phyloP scores from a whole-genome alignment of 2,113 vertebrate genomes.

The Coptodon bakossiorum region DNA sequence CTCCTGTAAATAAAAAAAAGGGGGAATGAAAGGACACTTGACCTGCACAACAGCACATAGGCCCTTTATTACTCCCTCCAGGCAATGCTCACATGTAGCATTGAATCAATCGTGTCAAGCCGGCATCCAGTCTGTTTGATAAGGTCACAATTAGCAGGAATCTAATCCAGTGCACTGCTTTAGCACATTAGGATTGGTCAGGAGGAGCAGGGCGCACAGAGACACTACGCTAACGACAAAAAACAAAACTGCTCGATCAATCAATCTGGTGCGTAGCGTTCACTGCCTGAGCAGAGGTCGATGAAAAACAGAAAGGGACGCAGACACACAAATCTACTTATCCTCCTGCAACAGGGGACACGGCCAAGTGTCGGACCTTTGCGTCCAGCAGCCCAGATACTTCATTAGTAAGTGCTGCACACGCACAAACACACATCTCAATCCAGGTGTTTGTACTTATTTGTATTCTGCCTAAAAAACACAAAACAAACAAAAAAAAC shows the following conservation, averaged over 20 bases:
- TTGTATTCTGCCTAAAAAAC: not conserved
- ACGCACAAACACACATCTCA: not conserved
- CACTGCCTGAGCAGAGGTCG: not conserved
- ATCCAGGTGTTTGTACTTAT: not conserved
- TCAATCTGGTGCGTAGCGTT: not conserved
- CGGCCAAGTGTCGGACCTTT: not conserved
- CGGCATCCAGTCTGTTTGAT: not conserved
- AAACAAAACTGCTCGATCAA: not conserved
- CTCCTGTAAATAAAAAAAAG: not conserved
- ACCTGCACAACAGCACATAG: not conserved
- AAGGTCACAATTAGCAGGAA: not conserved
- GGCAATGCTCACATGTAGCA: not conserved
- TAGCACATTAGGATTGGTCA: not conserved
- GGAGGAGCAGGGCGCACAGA: not conserved
- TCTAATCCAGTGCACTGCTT: not conserved
- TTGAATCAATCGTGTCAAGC: not conserved
- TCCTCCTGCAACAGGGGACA: not conserved
- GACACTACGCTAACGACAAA: not conserved
- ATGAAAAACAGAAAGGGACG: not conserved
- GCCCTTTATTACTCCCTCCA: not conserved
- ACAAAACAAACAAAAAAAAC: rapidly evolving
- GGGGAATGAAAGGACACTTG: not conserved
- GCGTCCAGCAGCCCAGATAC: constrained; percentile 4
- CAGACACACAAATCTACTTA: not conserved
- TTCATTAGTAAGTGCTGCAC: not conserved